Conservation (phyloP, 2,888 invertebrate species). For the Unio delphinus region DNA sequence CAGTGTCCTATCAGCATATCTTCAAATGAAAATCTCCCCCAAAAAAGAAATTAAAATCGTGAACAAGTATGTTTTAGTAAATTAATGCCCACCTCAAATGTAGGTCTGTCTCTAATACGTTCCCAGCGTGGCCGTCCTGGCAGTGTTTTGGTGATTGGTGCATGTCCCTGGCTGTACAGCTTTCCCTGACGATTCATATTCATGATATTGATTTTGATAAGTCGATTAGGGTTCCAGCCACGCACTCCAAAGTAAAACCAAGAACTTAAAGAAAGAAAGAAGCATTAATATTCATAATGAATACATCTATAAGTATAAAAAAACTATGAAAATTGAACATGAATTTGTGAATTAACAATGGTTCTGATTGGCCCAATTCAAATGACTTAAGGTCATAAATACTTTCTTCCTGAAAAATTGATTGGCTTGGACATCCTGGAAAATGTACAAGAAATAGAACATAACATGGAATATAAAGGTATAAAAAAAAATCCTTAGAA, state of each 20-base stretch:
- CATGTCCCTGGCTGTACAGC: constrained; percentile 86
- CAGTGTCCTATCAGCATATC: background rate
- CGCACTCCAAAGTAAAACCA: constrained; percentile 93
- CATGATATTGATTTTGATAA: constrained; percentile 86
- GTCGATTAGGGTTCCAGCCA: constrained; percentile 72
- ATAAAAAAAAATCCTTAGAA: no score
- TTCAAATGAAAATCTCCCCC: no score
- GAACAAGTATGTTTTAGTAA: background rate
- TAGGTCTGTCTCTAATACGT: constrained; percentile 84
- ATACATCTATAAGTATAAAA: background rate
- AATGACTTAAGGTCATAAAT: no score
- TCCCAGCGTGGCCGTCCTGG: constrained; percentile 89
- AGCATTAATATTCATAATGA: background rate
- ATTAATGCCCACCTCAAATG: constrained; percentile 78
- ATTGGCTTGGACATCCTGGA: no score
- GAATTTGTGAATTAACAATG: no score
- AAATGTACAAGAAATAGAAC: no score
- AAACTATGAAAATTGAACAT: no score
- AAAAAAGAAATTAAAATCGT: no score
- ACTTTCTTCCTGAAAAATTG: no score
- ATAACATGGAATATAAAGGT: no score
- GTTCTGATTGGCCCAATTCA: no score
- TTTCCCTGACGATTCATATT: constrained; percentile 92
- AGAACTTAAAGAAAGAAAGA: constrained; percentile 74
- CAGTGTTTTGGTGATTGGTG: constrained; percentile 73